These are phyloP conservation scores for Ceratina calcarata DNA, from an alignment of 1,140 invertebrate species.

Conservation along the genomic window DNA sequence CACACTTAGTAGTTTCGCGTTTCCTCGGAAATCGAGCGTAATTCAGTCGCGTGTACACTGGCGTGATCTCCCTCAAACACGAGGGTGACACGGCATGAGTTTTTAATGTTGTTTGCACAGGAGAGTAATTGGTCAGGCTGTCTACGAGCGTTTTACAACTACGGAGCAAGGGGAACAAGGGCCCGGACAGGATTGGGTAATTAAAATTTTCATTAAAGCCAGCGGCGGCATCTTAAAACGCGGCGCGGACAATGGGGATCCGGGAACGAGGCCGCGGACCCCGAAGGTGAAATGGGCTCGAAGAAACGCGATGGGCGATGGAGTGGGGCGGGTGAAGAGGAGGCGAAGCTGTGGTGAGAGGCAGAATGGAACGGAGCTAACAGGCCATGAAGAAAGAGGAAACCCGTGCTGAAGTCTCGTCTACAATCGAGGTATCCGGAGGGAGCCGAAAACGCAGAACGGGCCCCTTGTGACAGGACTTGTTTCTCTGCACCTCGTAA, in stretches of 20 bases:
- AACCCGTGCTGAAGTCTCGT: constrained; percentile 61
- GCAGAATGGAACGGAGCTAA: constrained; percentile 52
- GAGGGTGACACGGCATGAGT: constrained; percentile 25
- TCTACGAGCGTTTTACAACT: constrained; percentile 19
- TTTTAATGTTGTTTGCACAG: constrained; percentile 40
- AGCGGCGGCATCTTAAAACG: constrained; percentile 65
- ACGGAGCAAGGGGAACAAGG: background rate
- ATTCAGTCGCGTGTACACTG: constrained; percentile 6
- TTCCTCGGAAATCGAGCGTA: background rate
- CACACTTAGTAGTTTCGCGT: background rate
- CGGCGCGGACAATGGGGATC: constrained; percentile 63
- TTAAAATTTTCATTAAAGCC: constrained; percentile 74
- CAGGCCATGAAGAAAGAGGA: constrained; percentile 62
- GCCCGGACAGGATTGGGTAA: constrained; percentile 65
- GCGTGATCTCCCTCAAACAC: background rate
- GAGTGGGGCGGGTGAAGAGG: constrained; percentile 36
- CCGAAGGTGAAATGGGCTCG: constrained; percentile 35
- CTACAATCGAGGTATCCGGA: constrained; percentile 65
- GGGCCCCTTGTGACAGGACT: constrained; percentile 18
- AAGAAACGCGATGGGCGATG: constrained; percentile 23
- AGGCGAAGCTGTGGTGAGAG: constrained; percentile 41
- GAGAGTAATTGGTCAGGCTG: constrained; percentile 40
- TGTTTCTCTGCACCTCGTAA: constrained; percentile 56
- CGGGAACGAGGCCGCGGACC: constrained; percentile 50
- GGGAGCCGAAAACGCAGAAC: constrained; percentile 33